A percentile compares a stretch with the other conserved stretches of the same genome.
These are phyloP conservation scores for Drosophila parthenogenetica DNA, from an alignment of 2,888 invertebrate species.

Conservation along the genomic window DNA sequence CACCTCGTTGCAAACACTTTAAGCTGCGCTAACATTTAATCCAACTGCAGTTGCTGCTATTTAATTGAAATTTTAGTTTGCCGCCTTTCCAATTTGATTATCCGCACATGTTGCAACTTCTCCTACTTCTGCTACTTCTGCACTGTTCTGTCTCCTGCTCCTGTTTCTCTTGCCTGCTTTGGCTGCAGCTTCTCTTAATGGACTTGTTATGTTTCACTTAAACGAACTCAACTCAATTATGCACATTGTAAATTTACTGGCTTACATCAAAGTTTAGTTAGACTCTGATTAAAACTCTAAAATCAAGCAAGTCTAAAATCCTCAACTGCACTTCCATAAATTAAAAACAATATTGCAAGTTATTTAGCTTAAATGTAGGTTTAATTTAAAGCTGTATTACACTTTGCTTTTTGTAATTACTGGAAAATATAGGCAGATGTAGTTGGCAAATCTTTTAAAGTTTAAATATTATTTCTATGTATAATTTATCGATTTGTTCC, in stretches of 20 bases:
- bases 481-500: no score
- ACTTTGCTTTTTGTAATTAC: no score
- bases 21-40: slow-evolving; percentile 25
- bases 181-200: slow-evolving; percentile 50
- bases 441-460: no score
- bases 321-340: background rate
- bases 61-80: slow-evolving; percentile 55
- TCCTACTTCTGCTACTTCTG: background rate
- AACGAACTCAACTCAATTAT: slow-evolving; percentile 60
- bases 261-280: slow-evolving; percentile 31
- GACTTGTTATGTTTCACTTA: slow-evolving; percentile 63
- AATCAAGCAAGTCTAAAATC: background rate
- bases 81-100: slow-evolving; percentile 58
- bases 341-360: background rate
- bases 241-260: slow-evolving; percentile 43
- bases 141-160: no score
- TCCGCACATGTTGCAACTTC: slow-evolving; percentile 18
- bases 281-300: slow-evolving; percentile 8
- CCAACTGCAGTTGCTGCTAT: slow-evolving; percentile 7
- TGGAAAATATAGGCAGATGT: no score
- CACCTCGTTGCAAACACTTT: slow-evolving; percentile 29
- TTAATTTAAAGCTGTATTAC: background rate
- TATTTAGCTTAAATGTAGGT: background rate
- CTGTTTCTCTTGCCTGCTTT: background rate
- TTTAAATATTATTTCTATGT: no score